Conservation (phyloP, 2,113 vertebrate species). For the Pelecanus crispus region DNA sequence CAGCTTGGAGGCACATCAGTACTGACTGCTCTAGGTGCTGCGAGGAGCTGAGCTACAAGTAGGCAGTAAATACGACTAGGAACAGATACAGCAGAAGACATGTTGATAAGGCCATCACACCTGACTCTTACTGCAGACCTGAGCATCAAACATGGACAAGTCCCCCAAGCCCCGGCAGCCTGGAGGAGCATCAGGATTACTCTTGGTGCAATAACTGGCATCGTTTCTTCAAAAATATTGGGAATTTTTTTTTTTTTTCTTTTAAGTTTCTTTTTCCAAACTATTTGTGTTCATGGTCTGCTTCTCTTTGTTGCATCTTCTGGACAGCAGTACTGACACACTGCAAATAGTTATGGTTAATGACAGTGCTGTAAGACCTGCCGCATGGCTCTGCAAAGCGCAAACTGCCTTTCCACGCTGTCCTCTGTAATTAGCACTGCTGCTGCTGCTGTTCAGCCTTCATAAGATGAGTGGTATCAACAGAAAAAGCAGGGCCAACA, state of each 20-base stretch:
- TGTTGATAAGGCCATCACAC: neutral
- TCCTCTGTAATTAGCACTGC: neutral
- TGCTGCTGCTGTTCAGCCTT: neutral
- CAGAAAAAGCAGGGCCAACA: neutral
- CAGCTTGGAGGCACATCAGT: neutral
- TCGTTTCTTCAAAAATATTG: neutral
- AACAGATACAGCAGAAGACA: neutral
- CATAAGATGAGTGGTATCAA: neutral
- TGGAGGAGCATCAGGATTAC: neutral
- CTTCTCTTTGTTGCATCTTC: neutral
- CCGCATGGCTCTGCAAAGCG: rapidly evolving
- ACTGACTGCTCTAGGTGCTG: neutral
- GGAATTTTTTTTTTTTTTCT: too few species aligned
- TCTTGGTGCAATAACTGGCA: neutral
- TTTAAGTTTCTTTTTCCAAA: neutral
- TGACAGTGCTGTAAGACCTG: neutral
- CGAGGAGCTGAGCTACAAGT: neutral
- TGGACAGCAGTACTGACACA: neutral
- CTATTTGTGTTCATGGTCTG: neutral
- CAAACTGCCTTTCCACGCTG: neutral
- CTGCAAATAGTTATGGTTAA: neutral
- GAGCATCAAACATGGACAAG: rapidly evolving
- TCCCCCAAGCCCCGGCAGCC: neutral
- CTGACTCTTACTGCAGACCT: neutral
- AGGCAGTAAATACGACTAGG: neutral